Evolutionary conservation across 1,140 invertebrate species (phyloP).

Genomic region (Colletes gigas): DNA sequence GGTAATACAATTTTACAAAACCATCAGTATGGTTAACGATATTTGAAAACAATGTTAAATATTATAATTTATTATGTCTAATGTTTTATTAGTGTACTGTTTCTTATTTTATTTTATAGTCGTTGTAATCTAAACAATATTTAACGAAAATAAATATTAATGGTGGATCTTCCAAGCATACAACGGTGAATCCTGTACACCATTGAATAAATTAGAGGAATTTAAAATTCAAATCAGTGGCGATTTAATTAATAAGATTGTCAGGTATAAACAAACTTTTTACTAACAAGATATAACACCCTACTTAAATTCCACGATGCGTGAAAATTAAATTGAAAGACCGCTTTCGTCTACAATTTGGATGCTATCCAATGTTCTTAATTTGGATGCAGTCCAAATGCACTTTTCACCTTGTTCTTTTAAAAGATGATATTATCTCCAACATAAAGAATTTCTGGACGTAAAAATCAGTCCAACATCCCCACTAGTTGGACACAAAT

Average conservation of each 20-base stretch:
- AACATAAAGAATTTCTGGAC: neutral
- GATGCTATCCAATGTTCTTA: neutral
- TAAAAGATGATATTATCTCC: neutral
- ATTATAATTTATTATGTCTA: too few species aligned
- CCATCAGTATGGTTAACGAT: too few species aligned
- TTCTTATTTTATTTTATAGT: too few species aligned
- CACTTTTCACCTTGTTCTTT: neutral
- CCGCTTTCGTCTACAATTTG: conserved; percentile 13
- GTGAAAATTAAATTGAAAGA: conserved; percentile 19
- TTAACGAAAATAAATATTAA: too few species aligned
- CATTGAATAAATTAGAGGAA: neutral
- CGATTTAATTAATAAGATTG: too few species aligned
- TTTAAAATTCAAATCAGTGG: neutral
- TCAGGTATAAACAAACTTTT: neutral
- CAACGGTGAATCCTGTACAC: too few species aligned
- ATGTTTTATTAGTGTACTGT: too few species aligned
- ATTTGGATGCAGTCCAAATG: conserved; percentile 1
- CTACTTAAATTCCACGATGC: neutral
- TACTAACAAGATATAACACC: neutral
- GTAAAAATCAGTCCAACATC: neutral
- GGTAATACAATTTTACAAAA: too few species aligned
- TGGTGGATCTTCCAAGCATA: too few species aligned
- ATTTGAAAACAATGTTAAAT: too few species aligned
- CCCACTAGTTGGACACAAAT: too few species aligned
- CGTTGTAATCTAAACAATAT: too few species aligned